Evolutionary conservation across 2,888 invertebrate species (phyloP).

Genomic region (Harmothoe impar): DNA sequence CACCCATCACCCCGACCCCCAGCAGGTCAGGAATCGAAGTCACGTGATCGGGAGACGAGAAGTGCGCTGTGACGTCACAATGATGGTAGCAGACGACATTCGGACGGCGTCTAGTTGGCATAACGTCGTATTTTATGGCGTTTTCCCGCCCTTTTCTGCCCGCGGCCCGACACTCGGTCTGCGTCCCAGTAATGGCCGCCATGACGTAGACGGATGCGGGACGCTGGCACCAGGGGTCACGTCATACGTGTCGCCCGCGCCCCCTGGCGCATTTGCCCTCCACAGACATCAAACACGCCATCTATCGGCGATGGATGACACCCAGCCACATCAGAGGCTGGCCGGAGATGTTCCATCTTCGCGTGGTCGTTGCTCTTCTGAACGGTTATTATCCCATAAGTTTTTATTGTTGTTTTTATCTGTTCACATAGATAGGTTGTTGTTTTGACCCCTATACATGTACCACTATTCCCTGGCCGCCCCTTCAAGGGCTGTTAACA

Average conservation of each 20-base stretch:
- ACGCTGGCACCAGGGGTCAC: neutral
- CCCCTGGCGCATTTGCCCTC: slow-evolving; percentile 11
- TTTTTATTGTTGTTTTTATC: slow-evolving; percentile 1
- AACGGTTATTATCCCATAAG: slow-evolving; percentile 9
- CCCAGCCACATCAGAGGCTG: slow-evolving; percentile 5
- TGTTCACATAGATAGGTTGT: neutral
- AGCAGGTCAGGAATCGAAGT: slow-evolving; percentile 14
- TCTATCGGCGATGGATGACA: neutral
- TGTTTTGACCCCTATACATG: neutral
- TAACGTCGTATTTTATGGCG: neutral
- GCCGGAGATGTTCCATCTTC: slow-evolving; percentile 11
- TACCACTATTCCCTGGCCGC: neutral
- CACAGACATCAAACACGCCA: neutral
- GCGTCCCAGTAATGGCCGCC: neutral
- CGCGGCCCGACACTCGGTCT: neutral
- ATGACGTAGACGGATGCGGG: neutral
- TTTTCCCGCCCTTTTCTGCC: neutral
- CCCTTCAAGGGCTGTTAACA: neutral
- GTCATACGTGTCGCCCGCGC: neutral
- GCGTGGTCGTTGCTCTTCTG: slow-evolving; percentile 24
- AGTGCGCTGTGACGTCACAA: neutral
- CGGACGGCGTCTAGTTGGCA: neutral
- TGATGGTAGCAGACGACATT: slow-evolving; percentile 36
- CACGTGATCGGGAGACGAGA: neutral
- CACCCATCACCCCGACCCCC: neutral